Base-by-base conservation (phyloP, 2,888 invertebrate genomes). In the Sialis lutaria region DNA sequence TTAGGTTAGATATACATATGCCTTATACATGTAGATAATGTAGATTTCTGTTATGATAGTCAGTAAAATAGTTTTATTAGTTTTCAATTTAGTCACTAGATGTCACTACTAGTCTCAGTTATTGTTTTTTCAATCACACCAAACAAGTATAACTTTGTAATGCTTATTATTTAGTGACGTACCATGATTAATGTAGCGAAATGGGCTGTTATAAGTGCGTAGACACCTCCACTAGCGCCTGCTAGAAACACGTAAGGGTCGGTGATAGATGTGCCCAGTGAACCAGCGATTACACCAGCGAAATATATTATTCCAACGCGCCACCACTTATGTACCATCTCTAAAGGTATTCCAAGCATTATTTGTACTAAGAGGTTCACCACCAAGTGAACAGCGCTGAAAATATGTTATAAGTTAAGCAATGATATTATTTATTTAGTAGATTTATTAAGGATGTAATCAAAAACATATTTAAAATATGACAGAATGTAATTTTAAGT, bases 291-390 rank as follows among this genome's bases (percentile, higher is more conserved):
- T 0, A 91, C 90, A 1, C 91, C 91, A 0, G 86, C 80, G 37
- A 85, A 60, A 63, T 92, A 92, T 33, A 92, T 82, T 8, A 82
- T 65, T 0, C 83, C 69, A 6, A 97, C 85, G 44, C 96, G 73
- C 91, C 92, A 92, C 82, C 90, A 91, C 53, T 83, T 79, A 64
- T 97, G 96, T 1, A 96, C 95, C 79, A 97, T 82, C 67, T 98
- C 97, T 50, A 98, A 65, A 0, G 96, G 93, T 7, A 95, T 77
- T 0, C 97, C 97, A 48, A 98, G 73, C 63, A 95, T 74, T 49
- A 97, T 69, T 64, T 97, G 96, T 50, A 95, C 89, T 46, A 91
- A 66, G 30, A 95, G 69, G 64, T 98, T 97, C 58, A 91, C 88
- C 51, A 88, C 68, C 35, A 97, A 70, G 64, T 98, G 97, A 59